Percentiles rank a stretch among this genome's conserved stretches.
phyloP scores from a whole-genome alignment of 2,888 invertebrate genomes.

The Pachycephus smyrnensis region DNA sequence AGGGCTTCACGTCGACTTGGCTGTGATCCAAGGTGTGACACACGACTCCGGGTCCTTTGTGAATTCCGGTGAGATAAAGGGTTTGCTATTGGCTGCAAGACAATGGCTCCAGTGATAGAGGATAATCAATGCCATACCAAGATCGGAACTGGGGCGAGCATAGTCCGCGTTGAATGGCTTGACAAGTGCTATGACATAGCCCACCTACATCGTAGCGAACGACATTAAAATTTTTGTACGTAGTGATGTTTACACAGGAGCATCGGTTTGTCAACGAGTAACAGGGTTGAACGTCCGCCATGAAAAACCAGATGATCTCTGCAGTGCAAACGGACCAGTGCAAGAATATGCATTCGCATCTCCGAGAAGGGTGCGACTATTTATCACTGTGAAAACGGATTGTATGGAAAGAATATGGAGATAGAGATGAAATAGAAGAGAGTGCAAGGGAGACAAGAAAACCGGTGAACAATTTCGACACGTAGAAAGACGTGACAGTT shows the following conservation, averaged over 20 bases:
- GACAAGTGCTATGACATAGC: neutral
- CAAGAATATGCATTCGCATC: neutral
- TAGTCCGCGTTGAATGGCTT: neutral
- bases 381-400: neutral
- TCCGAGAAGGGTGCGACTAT: neutral
- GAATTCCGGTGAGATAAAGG: neutral
- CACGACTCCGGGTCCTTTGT: neutral
- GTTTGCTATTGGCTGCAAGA: constrained; percentile 21
- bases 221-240: neutral
- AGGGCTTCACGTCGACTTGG: neutral
- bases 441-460: neutral
- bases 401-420: neutral
- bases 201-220: neutral
- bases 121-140: neutral
- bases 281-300: neutral
- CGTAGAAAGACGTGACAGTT: constrained; percentile 21
- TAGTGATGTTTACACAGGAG: neutral
- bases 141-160: neutral
- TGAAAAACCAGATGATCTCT: neutral
- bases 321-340: neutral
- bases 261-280: neutral
- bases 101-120: constrained; percentile 11
- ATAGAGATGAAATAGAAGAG: neutral
- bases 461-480: constrained; percentile 16
- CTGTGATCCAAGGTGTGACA: neutral